Conservation (phyloP, 35 echinoderm and acorn worm species). For the Amphiura filiformis region DNA sequence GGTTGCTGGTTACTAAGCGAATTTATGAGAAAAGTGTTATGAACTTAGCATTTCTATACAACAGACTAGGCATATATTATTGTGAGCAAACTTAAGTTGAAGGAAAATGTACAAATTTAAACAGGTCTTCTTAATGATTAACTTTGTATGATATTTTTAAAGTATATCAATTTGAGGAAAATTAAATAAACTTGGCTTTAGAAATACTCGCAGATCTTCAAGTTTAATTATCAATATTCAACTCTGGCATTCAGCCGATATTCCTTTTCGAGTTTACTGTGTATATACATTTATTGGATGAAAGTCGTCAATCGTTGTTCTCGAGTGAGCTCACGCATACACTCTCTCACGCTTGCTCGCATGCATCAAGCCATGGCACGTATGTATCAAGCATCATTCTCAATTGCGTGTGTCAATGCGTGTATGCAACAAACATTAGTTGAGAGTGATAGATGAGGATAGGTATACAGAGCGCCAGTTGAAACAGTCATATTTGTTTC, state of each 20-base stretch:
- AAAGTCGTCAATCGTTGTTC: background rate
- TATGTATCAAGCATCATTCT: background rate
- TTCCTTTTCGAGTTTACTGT: background rate
- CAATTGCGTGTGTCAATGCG: slow-evolving; percentile 13
- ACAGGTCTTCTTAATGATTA: no score
- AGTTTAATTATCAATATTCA: background rate
- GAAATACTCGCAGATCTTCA: background rate
- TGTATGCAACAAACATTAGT: slow-evolving; percentile 5
- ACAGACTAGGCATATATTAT: no score
- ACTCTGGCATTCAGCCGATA: background rate
- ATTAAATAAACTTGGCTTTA: background rate
- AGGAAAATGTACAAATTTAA: no score
- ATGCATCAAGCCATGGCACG: background rate
- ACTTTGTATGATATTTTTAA: no score
- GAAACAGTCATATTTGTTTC: slow-evolving; percentile 11
- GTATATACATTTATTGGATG: background rate
- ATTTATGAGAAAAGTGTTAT: no score
- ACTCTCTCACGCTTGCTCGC: no score
- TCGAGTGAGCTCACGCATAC: background rate
- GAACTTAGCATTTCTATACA: no score
- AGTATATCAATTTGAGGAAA: background rate
- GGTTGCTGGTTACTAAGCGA: no score
- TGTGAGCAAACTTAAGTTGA: no score
- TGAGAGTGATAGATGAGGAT: background rate
- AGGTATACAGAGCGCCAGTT: background rate